Percentiles rank a stretch among this genome's conserved stretches.
phyloP scores from a whole-genome alignment of 2,113 vertebrate genomes.

The Aspidoscelis tigris region DNA sequence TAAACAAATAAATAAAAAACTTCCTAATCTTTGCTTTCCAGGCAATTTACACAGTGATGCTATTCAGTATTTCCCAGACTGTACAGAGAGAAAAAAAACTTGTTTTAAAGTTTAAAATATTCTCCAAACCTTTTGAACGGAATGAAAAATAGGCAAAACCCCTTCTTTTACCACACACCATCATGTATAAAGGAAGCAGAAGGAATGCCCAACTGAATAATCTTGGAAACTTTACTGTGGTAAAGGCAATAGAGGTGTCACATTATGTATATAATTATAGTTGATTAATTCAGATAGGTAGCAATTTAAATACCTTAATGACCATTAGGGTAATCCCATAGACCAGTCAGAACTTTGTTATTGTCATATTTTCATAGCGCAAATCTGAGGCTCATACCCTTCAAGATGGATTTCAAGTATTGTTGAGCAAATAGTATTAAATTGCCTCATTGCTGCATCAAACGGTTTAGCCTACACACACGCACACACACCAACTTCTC shows the following conservation, averaged over 20 bases:
- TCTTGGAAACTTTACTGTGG: neutral
- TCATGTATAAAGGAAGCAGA: neutral
- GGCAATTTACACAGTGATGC: neutral
- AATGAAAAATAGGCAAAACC: neutral
- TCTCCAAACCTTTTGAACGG: neutral
- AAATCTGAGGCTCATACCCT: constrained; percentile 59
- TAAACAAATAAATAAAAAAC: too few species aligned
- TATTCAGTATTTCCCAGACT: neutral
- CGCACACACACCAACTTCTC: constrained; percentile 46
- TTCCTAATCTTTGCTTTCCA: too few species aligned
- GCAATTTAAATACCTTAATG: constrained; percentile 36
- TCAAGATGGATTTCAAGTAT: constrained; percentile 60
- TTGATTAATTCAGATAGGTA: constrained; percentile 34
- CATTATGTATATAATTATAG: neutral
- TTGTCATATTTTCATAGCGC: constrained; percentile 48
- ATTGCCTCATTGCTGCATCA: constrained; percentile 61
- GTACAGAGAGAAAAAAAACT: neutral
- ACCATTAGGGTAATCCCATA: constrained; percentile 43
- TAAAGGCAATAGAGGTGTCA: constrained; percentile 33
- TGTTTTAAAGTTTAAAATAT: neutral
- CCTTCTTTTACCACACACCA: neutral
- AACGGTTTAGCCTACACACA: constrained; percentile 65
- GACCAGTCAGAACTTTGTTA: constrained; percentile 51
- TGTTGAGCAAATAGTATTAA: constrained; percentile 49
- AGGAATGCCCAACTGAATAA: constrained; percentile 3